Evolutionary conservation across 2,797 vertebrate genomes (phyloP).

Genomic region (Tamandua tetradactyla): DNA sequence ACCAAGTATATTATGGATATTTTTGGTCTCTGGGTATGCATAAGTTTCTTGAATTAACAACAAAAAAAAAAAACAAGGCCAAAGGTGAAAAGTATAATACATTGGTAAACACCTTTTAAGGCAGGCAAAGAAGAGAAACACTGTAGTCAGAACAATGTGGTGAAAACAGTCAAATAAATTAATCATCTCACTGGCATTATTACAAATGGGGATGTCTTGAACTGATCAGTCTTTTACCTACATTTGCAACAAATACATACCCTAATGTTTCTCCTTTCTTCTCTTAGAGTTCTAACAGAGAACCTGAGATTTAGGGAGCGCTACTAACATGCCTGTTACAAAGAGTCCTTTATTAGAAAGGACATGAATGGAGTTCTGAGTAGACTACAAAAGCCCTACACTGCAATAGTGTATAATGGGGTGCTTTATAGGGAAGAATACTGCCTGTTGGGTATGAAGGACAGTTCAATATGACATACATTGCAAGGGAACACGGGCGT

Average conservation of each 20-base stretch:
- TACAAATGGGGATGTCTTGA: background rate
- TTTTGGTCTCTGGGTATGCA: slow-evolving; percentile 58
- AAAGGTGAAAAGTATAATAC: slow-evolving; percentile 57
- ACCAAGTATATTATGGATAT: slow-evolving; percentile 69
- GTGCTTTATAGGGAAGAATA: slow-evolving; percentile 66
- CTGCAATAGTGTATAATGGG: slow-evolving; percentile 71
- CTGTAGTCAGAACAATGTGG: slow-evolving; percentile 29
- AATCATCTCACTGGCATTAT: slow-evolving; percentile 46
- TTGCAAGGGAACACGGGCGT: slow-evolving; percentile 76
- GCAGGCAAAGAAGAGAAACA: slow-evolving; percentile 41
- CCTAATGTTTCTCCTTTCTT: background rate
- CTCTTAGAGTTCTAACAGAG: slow-evolving; percentile 61
- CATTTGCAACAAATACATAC: slow-evolving; percentile 48
- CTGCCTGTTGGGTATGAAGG: slow-evolving; percentile 67
- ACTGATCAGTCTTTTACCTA: slow-evolving; percentile 56
- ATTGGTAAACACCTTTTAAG: slow-evolving; percentile 66
- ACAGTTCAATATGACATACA: slow-evolving; percentile 69
- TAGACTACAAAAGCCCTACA: slow-evolving; percentile 62
- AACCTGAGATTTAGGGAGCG: slow-evolving; percentile 63
- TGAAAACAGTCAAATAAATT: slow-evolving; percentile 51
- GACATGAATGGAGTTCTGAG: slow-evolving; percentile 69
- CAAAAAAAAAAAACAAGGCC: slow-evolving; percentile 62
- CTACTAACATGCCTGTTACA: slow-evolving; percentile 65
- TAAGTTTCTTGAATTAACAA: slow-evolving; percentile 60
- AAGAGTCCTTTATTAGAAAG: slow-evolving; percentile 64